A percentile compares a stretch with the other conserved stretches of the same genome.
These are phyloP conservation scores for Rhabdomys pumilio DNA, from an alignment of 2,797 vertebrate species.

Conservation along the genomic window DNA sequence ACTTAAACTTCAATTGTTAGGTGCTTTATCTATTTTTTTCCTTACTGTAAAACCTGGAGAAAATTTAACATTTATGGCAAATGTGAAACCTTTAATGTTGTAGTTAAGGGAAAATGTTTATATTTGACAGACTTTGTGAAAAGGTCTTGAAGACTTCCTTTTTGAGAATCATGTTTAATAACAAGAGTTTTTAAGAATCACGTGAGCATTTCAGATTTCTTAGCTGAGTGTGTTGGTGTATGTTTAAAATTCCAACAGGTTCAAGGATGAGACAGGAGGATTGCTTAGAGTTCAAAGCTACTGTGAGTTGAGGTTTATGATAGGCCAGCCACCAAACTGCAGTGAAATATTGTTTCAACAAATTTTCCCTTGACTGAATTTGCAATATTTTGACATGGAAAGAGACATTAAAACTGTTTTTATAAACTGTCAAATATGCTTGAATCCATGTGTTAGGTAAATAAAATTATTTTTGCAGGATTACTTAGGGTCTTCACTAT, in stretches of 20 bases:
- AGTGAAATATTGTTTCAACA: neutral
- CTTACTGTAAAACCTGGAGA: constrained; percentile 9
- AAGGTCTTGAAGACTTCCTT: constrained; percentile 25
- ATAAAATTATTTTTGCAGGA: constrained; percentile 55
- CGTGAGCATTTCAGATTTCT: constrained; percentile 45
- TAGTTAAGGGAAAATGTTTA: constrained; percentile 35
- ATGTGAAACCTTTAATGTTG: constrained; percentile 5
- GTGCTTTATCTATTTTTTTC: neutral
- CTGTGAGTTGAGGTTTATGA: no score
- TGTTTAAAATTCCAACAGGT: neutral
- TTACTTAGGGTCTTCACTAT: neutral
- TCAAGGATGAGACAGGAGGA: neutral
- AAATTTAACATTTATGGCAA: constrained; percentile 11
- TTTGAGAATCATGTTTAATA: constrained; percentile 38
- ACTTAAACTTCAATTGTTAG: constrained; percentile 3
- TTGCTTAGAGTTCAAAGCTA: neutral
- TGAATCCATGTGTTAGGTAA: neutral
- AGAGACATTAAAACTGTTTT: constrained; percentile 25
- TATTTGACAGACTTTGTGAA: constrained; percentile 55
- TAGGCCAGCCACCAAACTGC: neutral
- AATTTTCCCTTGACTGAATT: neutral
- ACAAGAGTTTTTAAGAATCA: neutral
- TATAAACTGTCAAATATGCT: constrained; percentile 17
- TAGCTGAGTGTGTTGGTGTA: neutral
- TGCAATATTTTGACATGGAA: constrained; percentile 7